phyloP scores from a whole-genome alignment of 2,113 vertebrate genomes.

The Phylloscopus whistleri region DNA sequence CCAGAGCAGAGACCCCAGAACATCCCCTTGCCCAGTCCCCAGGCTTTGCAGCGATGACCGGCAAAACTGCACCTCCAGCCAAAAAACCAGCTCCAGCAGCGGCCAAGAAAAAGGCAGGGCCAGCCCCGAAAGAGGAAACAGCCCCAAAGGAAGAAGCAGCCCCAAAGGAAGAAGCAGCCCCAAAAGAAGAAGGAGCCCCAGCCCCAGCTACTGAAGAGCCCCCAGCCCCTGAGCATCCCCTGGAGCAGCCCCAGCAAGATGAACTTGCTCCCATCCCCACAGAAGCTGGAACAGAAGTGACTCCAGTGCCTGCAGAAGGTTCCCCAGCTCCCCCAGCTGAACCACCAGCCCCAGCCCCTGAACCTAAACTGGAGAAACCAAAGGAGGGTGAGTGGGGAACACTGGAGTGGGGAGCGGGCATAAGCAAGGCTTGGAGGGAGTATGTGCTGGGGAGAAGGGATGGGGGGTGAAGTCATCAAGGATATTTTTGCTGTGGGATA shows the following conservation, averaged over 20 bases:
- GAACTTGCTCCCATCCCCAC: neutral
- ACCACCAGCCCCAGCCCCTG: conserved; percentile 31
- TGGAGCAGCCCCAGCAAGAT: neutral
- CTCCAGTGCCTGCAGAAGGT: neutral
- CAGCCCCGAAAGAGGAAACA: neutral
- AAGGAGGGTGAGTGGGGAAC: neutral
- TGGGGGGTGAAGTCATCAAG: neutral
- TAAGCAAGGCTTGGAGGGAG: neutral
- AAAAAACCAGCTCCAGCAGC: neutral
- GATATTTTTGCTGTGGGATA: neutral
- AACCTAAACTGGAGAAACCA: conserved; percentile 10
- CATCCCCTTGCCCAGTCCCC: neutral
- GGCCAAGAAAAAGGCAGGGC: neutral
- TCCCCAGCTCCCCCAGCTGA: conserved; percentile 27
- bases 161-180: neutral
- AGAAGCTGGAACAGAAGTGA: neutral
- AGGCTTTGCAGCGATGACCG: neutral
- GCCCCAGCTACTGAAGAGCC: neutral
- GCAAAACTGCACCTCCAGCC: conserved; percentile 24
- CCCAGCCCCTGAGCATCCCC: neutral
- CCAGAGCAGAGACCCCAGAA: neutral
- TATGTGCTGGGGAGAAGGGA: neutral
- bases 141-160: neutral
- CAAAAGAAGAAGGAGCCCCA: neutral
- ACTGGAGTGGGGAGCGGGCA: neutral